Conservation (phyloP, 53 echinoderm and acorn worm genomes). For the Apostichopus leukothele region DNA sequence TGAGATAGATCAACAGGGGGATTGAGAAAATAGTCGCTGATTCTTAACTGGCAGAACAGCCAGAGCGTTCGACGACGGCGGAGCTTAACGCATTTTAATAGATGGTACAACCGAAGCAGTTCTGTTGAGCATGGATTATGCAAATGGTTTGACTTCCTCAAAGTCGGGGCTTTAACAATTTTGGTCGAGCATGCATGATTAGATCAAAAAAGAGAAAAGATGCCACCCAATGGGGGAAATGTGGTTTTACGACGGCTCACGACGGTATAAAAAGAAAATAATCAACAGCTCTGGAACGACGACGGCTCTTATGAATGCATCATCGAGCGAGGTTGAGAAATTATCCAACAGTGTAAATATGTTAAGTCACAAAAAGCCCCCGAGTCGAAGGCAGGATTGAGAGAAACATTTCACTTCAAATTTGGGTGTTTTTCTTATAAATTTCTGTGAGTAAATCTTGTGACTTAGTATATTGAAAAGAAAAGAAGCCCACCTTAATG, state of each 20-base stretch:
- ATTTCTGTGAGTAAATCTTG: too few relatives aligned
- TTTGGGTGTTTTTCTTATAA: too few relatives aligned
- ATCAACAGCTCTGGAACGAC: neutral
- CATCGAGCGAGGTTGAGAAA: neutral
- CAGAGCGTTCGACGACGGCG: neutral
- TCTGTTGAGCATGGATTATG: constrained; percentile 27
- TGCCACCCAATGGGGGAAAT: neutral
- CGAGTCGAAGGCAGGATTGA: too few relatives aligned
- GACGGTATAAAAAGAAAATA: neutral
- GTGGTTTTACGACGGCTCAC: neutral
- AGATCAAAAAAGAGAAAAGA: neutral
- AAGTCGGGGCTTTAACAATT: constrained; percentile 21
- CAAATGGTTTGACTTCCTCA: constrained; percentile 27
- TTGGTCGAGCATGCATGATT: constrained; percentile 38
- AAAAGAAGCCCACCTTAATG: too few relatives aligned
- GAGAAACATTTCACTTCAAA: too few relatives aligned
- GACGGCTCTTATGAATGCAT: neutral
- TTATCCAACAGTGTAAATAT: too few relatives aligned
- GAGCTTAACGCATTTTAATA: constrained; percentile 9
- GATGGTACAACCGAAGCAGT: neutral
- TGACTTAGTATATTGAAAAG: too few relatives aligned
- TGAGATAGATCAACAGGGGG: neutral
- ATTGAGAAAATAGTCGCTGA: neutral
- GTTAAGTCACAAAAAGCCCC: too few relatives aligned
- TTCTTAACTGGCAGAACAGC: neutral